A percentile compares a stretch with the other conserved stretches of the same genome.
These are phyloP conservation scores for Drosophila tropicalis DNA, from an alignment of 1,140 invertebrate genomes.

Conservation along the genomic window DNA sequence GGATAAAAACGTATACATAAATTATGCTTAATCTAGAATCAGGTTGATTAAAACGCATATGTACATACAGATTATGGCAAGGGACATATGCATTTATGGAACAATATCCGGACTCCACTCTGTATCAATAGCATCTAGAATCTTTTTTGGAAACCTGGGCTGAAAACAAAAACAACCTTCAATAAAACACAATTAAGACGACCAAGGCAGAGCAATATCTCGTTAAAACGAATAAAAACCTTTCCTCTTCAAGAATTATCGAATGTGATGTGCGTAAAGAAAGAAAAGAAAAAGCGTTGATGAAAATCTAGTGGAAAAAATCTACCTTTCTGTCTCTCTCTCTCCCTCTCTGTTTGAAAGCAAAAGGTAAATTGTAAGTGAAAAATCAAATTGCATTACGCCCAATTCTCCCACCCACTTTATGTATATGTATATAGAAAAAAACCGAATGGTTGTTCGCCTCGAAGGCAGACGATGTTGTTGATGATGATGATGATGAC, in stretches of 20 bases:
- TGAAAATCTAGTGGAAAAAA: conserved; percentile 1
- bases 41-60: no score
- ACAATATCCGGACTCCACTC: no score
- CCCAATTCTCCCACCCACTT: conserved; percentile 24
- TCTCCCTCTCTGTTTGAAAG: not conserved
- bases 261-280: not conserved
- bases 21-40: no score
- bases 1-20: no score
- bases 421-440: not conserved
- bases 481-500: conserved; percentile 29
- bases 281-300: not conserved
- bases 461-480: conserved; percentile 17
- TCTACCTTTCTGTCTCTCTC: no score
- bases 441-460: conserved; percentile 13
- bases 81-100: no score
- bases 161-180: not conserved
- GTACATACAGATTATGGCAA: no score
- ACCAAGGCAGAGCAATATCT: not conserved
- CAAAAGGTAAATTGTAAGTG: conserved; percentile 58
- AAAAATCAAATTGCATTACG: conserved; percentile 71
- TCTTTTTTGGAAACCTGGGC: no score
- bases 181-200: not conserved
- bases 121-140: no score
- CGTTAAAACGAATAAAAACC: not conserved
- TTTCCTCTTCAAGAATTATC: not conserved